Conservation (phyloP, 2,113 vertebrate genomes). For the Connochaetes taurinus region DNA sequence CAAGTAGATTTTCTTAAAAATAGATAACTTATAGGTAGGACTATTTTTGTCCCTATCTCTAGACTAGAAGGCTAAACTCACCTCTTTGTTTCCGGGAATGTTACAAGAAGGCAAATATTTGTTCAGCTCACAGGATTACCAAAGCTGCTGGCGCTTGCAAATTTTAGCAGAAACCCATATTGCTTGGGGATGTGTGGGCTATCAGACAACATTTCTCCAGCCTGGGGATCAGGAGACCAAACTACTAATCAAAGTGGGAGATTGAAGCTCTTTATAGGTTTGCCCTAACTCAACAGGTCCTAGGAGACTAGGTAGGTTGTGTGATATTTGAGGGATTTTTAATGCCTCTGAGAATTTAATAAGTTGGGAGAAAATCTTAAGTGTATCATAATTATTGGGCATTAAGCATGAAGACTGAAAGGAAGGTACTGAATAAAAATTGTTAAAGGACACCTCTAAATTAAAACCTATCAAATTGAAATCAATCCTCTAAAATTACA, state of each 20-base stretch:
- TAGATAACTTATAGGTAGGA: background rate
- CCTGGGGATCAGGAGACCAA: background rate
- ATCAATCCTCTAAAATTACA: background rate
- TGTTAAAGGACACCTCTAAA: background rate
- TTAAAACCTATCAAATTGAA: background rate
- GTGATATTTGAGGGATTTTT: background rate
- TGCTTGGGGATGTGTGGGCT: background rate
- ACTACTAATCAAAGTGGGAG: background rate
- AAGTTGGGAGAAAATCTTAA: background rate
- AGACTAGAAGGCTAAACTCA: background rate
- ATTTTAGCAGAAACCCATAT: background rate
- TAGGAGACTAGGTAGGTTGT: background rate
- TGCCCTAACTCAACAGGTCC: background rate
- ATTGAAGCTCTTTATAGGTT: background rate
- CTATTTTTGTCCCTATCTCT: background rate
- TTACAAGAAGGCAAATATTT: background rate
- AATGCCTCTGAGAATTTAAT: background rate
- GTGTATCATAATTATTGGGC: background rate
- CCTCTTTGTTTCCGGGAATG: background rate
- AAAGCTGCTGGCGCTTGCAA: background rate
- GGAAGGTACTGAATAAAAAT: background rate
- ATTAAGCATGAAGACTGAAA: background rate
- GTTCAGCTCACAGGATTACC: background rate
- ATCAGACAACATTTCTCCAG: background rate
- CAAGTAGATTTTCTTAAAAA: background rate